These are phyloP conservation scores for Temnothorax longispinosus DNA, from an alignment of 1,140 invertebrate species.

Conservation along the genomic window DNA sequence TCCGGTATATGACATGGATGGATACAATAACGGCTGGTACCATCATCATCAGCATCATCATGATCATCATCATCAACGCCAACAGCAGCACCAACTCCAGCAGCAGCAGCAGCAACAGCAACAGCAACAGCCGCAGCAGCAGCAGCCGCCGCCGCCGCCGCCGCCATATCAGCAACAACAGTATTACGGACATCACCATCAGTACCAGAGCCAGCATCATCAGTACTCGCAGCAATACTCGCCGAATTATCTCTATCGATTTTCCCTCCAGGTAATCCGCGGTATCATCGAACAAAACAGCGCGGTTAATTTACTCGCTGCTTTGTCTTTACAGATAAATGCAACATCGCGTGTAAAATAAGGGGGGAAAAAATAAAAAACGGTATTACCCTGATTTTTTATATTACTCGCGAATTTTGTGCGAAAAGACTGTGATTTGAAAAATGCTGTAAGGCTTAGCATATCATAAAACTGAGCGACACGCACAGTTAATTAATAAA, in stretches of 20 bases:
- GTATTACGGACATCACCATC: slow-evolving; percentile 65
- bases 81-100: slow-evolving; percentile 60
- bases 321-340: slow-evolving; percentile 5
- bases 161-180: slow-evolving; percentile 68
- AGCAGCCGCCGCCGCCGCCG: slow-evolving; percentile 43
- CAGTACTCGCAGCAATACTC: slow-evolving; percentile 82
- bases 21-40: slow-evolving; percentile 84
- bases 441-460: neutral
- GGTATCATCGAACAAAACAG: slow-evolving; percentile 27
- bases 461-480: neutral
- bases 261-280: slow-evolving; percentile 83
- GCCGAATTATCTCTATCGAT: slow-evolving; percentile 84
- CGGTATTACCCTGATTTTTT: neutral
- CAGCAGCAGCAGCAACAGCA: slow-evolving; percentile 60
- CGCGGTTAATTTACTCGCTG: neutral
- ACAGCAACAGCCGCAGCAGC: slow-evolving; percentile 68
- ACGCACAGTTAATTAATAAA: neutral
- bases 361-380: neutral
- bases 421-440: neutral
- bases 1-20: slow-evolving; percentile 82
- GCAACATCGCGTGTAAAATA: neutral
- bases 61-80: slow-evolving; percentile 73
- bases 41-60: slow-evolving; percentile 81
- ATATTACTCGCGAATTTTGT: neutral
- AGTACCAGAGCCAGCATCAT: slow-evolving; percentile 77